Evolutionary conservation across 1,140 invertebrate species (phyloP).

Genomic region (Drosophila kohkoa): DNA sequence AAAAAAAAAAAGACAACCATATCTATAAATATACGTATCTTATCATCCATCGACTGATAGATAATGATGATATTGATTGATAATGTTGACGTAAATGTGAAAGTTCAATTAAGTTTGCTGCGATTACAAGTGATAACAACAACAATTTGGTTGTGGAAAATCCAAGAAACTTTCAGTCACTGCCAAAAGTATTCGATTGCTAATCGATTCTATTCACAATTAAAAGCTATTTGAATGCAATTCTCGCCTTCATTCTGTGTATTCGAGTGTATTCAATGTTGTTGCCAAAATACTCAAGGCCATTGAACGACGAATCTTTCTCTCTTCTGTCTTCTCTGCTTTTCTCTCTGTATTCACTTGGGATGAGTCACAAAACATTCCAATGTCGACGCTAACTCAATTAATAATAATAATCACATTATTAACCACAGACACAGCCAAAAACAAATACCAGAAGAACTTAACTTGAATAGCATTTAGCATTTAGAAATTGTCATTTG

Average conservation of each 20-base stretch:
- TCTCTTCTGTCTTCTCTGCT: background rate
- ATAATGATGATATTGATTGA: conserved; percentile 32
- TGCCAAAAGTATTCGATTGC: background rate
- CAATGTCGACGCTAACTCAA: conserved; percentile 51
- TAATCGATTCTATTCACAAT: conserved; percentile 7
- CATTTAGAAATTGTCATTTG: conserved; percentile 32
- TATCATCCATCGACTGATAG: conserved; percentile 28
- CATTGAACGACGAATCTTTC: conserved; percentile 18
- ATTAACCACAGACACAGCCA: conserved; percentile 33
- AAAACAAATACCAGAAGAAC: conserved; percentile 31
- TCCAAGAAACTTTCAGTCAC: background rate
- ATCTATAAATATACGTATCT: conserved; percentile 30
- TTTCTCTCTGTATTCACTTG: conserved; percentile 9
- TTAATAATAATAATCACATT: conserved; percentile 54
- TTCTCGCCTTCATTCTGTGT: background rate
- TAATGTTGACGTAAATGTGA: conserved; percentile 18
- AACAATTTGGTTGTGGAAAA: conserved; percentile 3
- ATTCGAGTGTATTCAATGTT: conserved; percentile 13
- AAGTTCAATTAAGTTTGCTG: conserved; percentile 6
- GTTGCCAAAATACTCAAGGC: conserved; percentile 39
- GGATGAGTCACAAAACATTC: conserved; percentile 43
- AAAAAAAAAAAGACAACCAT: background rate
- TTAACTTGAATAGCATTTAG: conserved; percentile 23
- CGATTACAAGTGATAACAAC: background rate
- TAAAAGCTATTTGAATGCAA: conserved; percentile 25